phyloP scores from a whole-genome alignment of 2,113 vertebrate genomes.

The Myotis brandtii region DNA sequence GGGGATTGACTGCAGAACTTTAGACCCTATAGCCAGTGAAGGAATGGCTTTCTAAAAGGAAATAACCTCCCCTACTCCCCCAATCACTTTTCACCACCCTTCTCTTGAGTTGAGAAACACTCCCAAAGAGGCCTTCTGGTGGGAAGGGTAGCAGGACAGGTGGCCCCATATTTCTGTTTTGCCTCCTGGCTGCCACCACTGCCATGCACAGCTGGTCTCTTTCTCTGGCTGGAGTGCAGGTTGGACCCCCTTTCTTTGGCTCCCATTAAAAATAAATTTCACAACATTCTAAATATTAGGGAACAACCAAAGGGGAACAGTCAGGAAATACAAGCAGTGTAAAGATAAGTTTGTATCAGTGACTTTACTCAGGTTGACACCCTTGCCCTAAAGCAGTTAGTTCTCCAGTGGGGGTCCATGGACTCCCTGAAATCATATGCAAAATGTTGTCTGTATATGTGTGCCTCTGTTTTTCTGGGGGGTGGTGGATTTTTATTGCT shows the following conservation, averaged over 20 bases:
- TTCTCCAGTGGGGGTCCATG: not conserved
- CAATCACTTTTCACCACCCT: not conserved
- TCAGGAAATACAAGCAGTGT: not conserved
- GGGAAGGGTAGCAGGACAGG: not conserved
- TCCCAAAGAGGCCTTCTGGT: constrained; percentile 67
- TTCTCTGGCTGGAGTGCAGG: constrained; percentile 43
- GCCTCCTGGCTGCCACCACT: constrained; percentile 58
- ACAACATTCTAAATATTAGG: constrained; percentile 40
- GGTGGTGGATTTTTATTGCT: no score
- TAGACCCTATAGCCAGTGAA: not conserved
- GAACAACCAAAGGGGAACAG: not conserved
- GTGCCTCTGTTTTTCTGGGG: no score
- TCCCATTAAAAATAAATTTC: constrained; percentile 45
- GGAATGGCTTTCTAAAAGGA: constrained; percentile 29
- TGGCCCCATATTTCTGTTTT: constrained; percentile 29
- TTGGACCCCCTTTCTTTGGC: not conserved
- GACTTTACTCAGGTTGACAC: constrained; percentile 68
- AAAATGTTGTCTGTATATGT: no score
- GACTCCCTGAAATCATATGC: constrained; percentile 58
- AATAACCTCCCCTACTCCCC: not conserved
- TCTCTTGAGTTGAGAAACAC: constrained; percentile 32
- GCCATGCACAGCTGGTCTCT: constrained; percentile 37
- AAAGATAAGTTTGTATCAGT: not conserved
- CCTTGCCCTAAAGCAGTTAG: constrained; percentile 55
- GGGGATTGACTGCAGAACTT: not conserved